A percentile compares a stretch with the other conserved stretches of the same genome.
These are phyloP conservation scores for Entomobrya multifasciata DNA, from an alignment of 2,888 invertebrate genomes.

Conservation along the genomic window DNA sequence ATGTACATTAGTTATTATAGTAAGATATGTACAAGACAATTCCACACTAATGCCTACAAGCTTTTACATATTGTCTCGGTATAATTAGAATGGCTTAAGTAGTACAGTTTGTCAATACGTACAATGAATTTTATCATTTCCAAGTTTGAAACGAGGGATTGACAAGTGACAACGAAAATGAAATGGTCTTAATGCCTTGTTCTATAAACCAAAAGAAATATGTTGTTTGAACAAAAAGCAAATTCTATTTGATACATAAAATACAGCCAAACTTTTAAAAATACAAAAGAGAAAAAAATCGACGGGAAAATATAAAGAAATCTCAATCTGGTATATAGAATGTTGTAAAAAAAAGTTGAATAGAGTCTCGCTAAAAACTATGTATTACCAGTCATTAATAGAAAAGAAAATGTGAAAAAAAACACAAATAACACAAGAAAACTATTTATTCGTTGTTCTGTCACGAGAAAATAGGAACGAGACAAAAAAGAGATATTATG, in stretches of 20 bases:
- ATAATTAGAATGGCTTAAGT: slow-evolving; percentile 33
- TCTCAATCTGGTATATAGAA: too few relatives aligned
- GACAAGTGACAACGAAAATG: slow-evolving; percentile 28
- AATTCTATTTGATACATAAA: background rate
- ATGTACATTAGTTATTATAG: background rate
- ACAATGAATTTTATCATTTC: slow-evolving; percentile 23
- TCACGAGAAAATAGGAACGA: slow-evolving; percentile 6
- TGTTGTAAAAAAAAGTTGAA: background rate
- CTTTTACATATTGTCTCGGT: slow-evolving; percentile 3
- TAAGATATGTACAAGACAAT: too few relatives aligned
- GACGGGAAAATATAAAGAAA: too few relatives aligned
- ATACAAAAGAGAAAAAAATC: slow-evolving; percentile 9
- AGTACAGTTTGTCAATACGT: slow-evolving; percentile 34
- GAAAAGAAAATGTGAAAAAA: slow-evolving; percentile 17
- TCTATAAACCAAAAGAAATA: slow-evolving; percentile 1
- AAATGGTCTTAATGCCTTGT: slow-evolving; percentile 19
- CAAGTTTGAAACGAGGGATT: slow-evolving; percentile 40
- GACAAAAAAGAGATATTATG: slow-evolving; percentile 45
- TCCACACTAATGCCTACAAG: slow-evolving; percentile 29
- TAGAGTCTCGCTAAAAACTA: background rate
- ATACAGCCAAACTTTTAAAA: background rate
- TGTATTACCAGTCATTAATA: slow-evolving; percentile 6
- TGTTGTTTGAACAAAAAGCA: background rate
- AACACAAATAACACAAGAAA: slow-evolving; percentile 31
- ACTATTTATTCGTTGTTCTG: slow-evolving; percentile 17